These are phyloP conservation scores for Pollimyrus isidori DNA, from an alignment of 2,113 vertebrate species.

Conservation along the genomic window DNA sequence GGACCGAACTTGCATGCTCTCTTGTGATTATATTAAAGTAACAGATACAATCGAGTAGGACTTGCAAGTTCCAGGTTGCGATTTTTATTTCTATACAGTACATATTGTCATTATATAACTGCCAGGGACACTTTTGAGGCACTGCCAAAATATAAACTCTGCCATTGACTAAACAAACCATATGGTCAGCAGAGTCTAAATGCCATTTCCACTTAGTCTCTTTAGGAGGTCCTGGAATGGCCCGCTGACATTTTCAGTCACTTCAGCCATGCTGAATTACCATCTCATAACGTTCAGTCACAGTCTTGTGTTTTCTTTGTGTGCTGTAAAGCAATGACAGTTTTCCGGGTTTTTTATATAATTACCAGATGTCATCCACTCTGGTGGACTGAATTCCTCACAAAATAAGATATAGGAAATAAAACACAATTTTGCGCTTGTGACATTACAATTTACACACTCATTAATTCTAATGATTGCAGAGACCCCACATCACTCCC, in stretches of 20 bases:
- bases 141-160: constrained; percentile 60
- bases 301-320: constrained; percentile 1
- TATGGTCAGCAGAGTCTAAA: constrained; percentile 59
- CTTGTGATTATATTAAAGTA: neutral
- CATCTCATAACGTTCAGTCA: constrained; percentile 23
- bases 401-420: constrained; percentile 9
- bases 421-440: neutral
- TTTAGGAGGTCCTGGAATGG: constrained; percentile 55
- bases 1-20: neutral
- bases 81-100: constrained; percentile 34
- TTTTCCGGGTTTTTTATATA: neutral
- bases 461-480: constrained; percentile 17
- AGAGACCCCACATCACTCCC: neutral
- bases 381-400: neutral
- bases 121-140: constrained; percentile 47
- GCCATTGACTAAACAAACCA: constrained; percentile 66
- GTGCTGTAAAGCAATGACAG: neutral
- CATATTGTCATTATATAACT: constrained; percentile 47
- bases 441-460: constrained; percentile 15
- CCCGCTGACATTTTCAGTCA: constrained; percentile 59
- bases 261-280: constrained; percentile 41
- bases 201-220: constrained; percentile 57
- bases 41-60: neutral
- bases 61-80: neutral
- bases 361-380: constrained; percentile 15